Conservation (phyloP, 2,888 invertebrate genomes). For the Eretmocerus hayati region DNA sequence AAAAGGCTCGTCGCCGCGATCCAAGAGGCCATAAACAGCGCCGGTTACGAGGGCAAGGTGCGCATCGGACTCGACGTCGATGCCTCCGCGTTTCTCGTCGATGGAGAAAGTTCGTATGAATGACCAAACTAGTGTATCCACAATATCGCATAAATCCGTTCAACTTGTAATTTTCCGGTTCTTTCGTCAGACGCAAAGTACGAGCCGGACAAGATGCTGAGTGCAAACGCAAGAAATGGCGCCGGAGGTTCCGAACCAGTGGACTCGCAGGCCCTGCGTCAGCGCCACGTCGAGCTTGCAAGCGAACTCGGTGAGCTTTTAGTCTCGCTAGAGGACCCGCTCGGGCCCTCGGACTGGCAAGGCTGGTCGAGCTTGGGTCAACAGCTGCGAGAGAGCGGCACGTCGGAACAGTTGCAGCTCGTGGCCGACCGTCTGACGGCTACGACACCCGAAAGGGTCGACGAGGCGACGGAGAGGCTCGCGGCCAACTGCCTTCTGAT, state of each 20-base stretch:
- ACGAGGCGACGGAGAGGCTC: slow-evolving; percentile 35
- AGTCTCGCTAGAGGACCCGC: slow-evolving; percentile 41
- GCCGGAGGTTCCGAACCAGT: slow-evolving; percentile 32
- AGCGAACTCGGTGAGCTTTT: no score
- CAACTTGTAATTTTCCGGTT: not conserved
- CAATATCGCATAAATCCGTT: not conserved
- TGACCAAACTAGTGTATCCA: not conserved
- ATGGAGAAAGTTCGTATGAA: no score
- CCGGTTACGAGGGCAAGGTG: slow-evolving; percentile 36
- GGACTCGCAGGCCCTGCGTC: slow-evolving; percentile 31
- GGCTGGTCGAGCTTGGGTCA: slow-evolving; percentile 37
- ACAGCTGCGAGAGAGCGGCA: no score
- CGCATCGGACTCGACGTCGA: slow-evolving; percentile 37
- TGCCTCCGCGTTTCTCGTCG: slow-evolving; percentile 36
- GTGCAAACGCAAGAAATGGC: slow-evolving; percentile 38
- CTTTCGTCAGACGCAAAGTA: slow-evolving; percentile 27
- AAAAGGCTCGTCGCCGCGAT: slow-evolving; percentile 31
- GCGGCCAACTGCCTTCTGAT: slow-evolving; percentile 35
- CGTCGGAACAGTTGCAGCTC: slow-evolving; percentile 32
- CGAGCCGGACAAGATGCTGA: no score
- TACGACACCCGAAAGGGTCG: slow-evolving; percentile 36
- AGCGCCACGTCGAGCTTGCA: slow-evolving; percentile 33
- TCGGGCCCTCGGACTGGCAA: slow-evolving; percentile 39
- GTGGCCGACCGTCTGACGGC: slow-evolving; percentile 37
- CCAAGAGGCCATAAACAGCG: slow-evolving; percentile 33